phyloP scores from a whole-genome alignment of 2,797 vertebrate genomes.

The Anas capensis region DNA sequence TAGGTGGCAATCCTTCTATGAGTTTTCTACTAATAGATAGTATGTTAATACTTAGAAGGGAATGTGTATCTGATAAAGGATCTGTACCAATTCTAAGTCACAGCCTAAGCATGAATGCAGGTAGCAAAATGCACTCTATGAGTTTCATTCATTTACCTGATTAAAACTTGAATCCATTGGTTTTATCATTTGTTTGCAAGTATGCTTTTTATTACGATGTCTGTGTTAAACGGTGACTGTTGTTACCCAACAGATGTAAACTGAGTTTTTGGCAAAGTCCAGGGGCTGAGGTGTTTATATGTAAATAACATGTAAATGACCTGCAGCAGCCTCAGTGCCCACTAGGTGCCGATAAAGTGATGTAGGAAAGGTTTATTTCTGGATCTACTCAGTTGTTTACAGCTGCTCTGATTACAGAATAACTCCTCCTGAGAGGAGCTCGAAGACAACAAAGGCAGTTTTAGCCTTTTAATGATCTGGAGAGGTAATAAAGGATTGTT shows the following conservation, averaged over 20 bases:
- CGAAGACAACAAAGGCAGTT: neutral
- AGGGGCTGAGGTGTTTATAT: neutral
- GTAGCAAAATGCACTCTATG: fast-evolving
- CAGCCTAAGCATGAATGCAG: fast-evolving
- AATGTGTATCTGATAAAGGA: neutral
- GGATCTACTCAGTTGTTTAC: neutral
- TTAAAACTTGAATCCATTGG: neutral
- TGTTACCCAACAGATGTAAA: neutral
- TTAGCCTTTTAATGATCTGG: neutral
- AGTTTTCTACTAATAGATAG: neutral
- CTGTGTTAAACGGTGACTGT: neutral
- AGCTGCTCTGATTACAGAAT: neutral
- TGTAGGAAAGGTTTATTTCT: neutral
- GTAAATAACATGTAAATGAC: neutral
- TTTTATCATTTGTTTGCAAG: neutral
- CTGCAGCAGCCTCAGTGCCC: neutral
- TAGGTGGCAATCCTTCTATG: neutral
- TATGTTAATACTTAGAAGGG: neutral
- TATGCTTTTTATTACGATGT: neutral
- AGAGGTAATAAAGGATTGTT: neutral
- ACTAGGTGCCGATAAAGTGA: neutral
- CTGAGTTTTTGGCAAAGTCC: neutral
- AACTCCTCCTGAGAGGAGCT: neutral
- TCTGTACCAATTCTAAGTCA: neutral
- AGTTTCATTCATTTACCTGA: fast-evolving